Evolutionary conservation across 2,888 invertebrate genomes (phyloP).

Genomic region (Epiblema foenella): DNA sequence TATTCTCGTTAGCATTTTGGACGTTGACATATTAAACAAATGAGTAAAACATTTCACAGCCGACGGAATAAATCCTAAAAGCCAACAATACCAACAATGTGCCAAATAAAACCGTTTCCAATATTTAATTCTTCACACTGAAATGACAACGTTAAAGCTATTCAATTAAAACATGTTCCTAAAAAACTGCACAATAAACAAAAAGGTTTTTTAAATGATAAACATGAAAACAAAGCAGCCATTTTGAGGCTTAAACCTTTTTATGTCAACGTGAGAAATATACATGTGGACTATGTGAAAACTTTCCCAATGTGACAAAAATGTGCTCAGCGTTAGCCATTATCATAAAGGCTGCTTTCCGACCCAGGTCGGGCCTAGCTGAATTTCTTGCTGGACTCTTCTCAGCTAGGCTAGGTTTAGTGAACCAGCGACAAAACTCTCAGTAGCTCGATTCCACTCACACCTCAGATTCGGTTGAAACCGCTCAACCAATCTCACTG

Average conservation of each 20-base stretch:
- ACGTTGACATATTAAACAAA: constrained; percentile 10
- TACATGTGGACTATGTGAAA: no score
- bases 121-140: constrained; percentile 28
- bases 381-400: no score
- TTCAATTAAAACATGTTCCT: constrained; percentile 32
- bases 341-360: no score
- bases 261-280: no score
- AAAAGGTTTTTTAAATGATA: constrained; percentile 19
- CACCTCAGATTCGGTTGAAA: no score
- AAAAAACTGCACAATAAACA: constrained; percentile 13
- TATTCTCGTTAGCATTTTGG: neutral
- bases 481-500: no score
- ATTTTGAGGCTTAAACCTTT: neutral
- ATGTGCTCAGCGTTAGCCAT: no score
- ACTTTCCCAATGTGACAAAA: no score
- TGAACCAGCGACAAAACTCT: no score
- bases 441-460: no score
- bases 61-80: constrained; percentile 14
- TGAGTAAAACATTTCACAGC: constrained; percentile 21
- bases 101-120: constrained; percentile 31
- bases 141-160: constrained; percentile 28
- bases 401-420: no score
- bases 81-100: constrained; percentile 23
- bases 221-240: neutral
- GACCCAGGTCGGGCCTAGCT: no score